Evolutionary conservation across 2,113 vertebrate genomes (phyloP).

Genomic region (Acrocephalus arundinaceus): DNA sequence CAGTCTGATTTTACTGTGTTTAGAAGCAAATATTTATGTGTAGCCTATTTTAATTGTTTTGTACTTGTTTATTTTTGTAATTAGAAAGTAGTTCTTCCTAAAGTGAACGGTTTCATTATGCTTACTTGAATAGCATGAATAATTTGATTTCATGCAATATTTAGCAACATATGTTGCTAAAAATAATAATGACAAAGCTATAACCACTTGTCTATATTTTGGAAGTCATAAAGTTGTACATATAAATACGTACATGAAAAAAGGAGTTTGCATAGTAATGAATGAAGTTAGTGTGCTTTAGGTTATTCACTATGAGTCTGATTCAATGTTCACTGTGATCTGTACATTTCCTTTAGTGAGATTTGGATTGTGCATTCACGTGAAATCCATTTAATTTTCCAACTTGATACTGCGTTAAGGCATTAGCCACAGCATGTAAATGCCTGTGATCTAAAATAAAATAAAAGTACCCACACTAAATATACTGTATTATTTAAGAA

Average conservation of each 20-base stretch:
- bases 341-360: background rate
- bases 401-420: background rate
- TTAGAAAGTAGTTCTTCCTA: background rate
- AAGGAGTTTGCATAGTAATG: background rate
- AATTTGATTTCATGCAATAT: constrained; percentile 42
- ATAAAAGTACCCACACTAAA: background rate
- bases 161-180: constrained; percentile 28
- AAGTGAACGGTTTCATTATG: background rate
- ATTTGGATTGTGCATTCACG: background rate
- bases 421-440: background rate
- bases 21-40: background rate
- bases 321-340: background rate
- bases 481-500: background rate
- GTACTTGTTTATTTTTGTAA: background rate
- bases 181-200: background rate
- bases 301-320: background rate
- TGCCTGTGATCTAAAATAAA: background rate
- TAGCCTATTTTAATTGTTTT: background rate
- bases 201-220: background rate
- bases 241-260: background rate
- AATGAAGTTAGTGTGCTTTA: background rate
- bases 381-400: background rate
- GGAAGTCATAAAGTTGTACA: background rate
- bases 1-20: background rate
- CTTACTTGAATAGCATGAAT: background rate